These are phyloP conservation scores for Agonum fuliginosum DNA, from an alignment of 2,888 invertebrate genomes.

Conservation along the genomic window DNA sequence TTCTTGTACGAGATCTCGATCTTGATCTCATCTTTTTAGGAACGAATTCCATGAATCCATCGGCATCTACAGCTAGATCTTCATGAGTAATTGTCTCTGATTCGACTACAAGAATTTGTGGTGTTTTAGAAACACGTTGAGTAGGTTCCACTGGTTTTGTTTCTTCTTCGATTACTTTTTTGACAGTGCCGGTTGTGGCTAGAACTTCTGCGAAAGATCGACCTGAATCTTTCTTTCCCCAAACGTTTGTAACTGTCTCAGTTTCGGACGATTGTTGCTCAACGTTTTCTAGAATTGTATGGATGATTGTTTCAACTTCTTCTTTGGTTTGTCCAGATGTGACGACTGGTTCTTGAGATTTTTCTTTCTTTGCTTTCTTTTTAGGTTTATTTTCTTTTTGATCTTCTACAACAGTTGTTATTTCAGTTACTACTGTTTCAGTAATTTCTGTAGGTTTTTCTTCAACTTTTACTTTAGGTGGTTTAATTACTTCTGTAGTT, in stretches of 20 bases:
- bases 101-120: conserved; percentile 60
- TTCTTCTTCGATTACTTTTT: conserved; percentile 12
- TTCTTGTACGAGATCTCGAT: not conserved
- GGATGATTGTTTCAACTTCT: not conserved
- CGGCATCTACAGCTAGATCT: conserved; percentile 63
- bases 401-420: not conserved
- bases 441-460: not conserved
- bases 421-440: not conserved
- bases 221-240: conserved; percentile 41
- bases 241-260: conserved; percentile 38
- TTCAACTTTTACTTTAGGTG: not conserved
- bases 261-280: not conserved
- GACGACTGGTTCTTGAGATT: not conserved
- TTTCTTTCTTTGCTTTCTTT: not conserved
- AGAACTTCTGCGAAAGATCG: conserved; percentile 67
- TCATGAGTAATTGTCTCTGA: conserved; percentile 67
- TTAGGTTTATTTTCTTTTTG: not conserved
- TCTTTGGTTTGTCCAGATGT: no score
- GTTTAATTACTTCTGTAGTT: not conserved
- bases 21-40: conserved; percentile 47
- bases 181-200: conserved; percentile 61
- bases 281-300: not conserved
- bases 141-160: conserved; percentile 17
- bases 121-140: conserved; percentile 42
- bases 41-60: conserved; percentile 54